These are phyloP conservation scores for roundworm (Caenorhabditis elegans) DNA, from an alignment of 1,140 invertebrate genomes.

Conservation along the genomic window WBcel235 BX284606.5:11482501-11483000, in stretches of 20 bases:
- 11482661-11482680: background rate
- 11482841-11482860: background rate
- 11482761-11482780: background rate
- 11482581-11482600: slow-evolving; percentile 42
- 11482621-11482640: slow-evolving; percentile 9
- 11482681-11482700: slow-evolving; percentile 11
- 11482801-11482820: background rate
- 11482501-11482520: background rate
- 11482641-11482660: background rate
- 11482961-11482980: background rate
- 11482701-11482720: slow-evolving; percentile 30
- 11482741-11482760: slow-evolving; percentile 27
- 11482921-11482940: background rate
- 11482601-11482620: slow-evolving; percentile 32
- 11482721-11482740: slow-evolving; percentile 21
- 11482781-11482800: background rate
- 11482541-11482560: slow-evolving; percentile 22
- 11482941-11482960: background rate
- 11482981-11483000: background rate
- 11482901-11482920: background rate
- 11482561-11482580: slow-evolving; percentile 39
- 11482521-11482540: background rate
- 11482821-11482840: background rate
- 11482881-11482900: slow-evolving; percentile 30
- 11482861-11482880: slow-evolving; percentile 3